A percentile compares a stretch with the other conserved stretches of the same genome.
These are phyloP conservation scores for Megastigmus dorsalis DNA, from an alignment of 2,888 invertebrate species.

Conservation along the genomic window DNA sequence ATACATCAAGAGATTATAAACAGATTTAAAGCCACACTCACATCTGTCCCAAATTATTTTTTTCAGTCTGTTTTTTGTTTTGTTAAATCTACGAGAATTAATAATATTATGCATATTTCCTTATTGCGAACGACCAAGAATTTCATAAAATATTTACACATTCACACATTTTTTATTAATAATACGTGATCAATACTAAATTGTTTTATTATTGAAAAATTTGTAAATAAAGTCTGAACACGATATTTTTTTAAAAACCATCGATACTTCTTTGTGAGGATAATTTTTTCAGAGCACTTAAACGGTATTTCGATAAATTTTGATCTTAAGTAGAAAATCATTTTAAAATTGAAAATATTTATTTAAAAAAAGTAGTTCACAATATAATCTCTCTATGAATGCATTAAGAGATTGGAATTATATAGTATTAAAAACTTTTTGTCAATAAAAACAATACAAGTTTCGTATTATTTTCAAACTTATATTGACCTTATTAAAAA, in stretches of 20 bases:
- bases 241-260: constrained; percentile 34
- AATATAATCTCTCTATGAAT: constrained; percentile 2
- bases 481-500: constrained; percentile 15
- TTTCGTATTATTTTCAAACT: constrained; percentile 5
- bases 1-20: constrained; percentile 50
- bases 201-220: constrained; percentile 35
- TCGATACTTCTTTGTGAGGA: constrained; percentile 1
- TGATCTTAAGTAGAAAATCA: constrained; percentile 6
- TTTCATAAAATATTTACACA: constrained; percentile 53
- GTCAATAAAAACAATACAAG: constrained; percentile 6
- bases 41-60: constrained; percentile 47
- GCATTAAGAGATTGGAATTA: constrained; percentile 7
- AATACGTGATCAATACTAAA: constrained; percentile 43
- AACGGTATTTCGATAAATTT: constrained; percentile 31
- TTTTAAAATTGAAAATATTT: constrained; percentile 6
- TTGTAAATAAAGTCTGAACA: constrained; percentile 33
- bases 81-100: constrained; percentile 49
- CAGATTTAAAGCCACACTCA: constrained; percentile 48
- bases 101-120: constrained; percentile 45
- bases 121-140: constrained; percentile 48
- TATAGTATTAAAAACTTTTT: not conserved
- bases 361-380: constrained; percentile 7
- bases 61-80: constrained; percentile 55
- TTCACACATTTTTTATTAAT: constrained; percentile 30
- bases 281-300: not conserved